phyloP scores from a whole-genome alignment of 2,888 invertebrate genomes.

The Ditula angustiorana region DNA sequence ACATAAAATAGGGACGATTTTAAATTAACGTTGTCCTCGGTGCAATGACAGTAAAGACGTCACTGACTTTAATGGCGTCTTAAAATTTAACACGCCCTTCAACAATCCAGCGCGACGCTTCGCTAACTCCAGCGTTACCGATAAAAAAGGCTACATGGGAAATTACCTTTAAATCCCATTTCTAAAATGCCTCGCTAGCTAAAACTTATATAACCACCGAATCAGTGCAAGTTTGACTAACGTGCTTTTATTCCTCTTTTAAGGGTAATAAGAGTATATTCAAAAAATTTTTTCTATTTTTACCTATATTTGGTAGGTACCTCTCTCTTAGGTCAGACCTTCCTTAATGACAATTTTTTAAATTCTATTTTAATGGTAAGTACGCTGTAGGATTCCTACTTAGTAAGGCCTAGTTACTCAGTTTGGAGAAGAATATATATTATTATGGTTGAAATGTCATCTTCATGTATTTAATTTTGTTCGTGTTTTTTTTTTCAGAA shows the following conservation, averaged over 20 bases:
- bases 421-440: too few relatives aligned
- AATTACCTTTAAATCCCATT: background rate
- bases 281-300: too few relatives aligned
- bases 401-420: too few relatives aligned
- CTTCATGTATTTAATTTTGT: too few relatives aligned
- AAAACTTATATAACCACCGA: background rate
- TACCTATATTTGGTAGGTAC: too few relatives aligned
- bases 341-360: too few relatives aligned
- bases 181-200: background rate
- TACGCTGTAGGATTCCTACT: too few relatives aligned
- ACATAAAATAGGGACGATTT: background rate
- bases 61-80: slow-evolving; percentile 11
- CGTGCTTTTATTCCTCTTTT: background rate
- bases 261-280: too few relatives aligned
- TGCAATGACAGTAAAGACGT: slow-evolving; percentile 2
- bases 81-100: slow-evolving; percentile 13
- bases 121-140: slow-evolving; percentile 6
- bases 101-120: slow-evolving; percentile 15
- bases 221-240: background rate
- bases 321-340: too few relatives aligned
- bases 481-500: too few relatives aligned
- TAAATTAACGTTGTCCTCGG: background rate
- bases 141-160: background rate
- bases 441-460: too few relatives aligned
- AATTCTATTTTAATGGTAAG: too few relatives aligned